Percentiles rank a stretch among this genome's conserved stretches.
These are phyloP conservation scores for Aphidoletes aphidimyza DNA, from an alignment of 2,888 invertebrate genomes.

Conservation along the genomic window DNA sequence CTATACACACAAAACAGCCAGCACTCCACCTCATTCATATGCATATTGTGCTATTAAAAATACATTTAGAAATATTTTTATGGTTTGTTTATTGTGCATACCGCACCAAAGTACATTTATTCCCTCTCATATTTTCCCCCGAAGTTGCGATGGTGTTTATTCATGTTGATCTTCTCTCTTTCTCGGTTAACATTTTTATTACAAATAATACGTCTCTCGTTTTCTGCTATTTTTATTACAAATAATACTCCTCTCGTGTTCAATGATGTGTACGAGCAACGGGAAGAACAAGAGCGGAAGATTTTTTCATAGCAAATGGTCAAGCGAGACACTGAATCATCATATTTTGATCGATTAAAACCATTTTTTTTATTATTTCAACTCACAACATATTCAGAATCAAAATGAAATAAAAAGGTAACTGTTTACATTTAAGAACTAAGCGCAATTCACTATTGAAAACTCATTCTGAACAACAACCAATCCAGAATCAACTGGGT, in stretches of 20 bases:
- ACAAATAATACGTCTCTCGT: not conserved
- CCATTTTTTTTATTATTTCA: not conserved
- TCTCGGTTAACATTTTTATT: conserved; percentile 22
- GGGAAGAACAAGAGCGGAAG: not conserved
- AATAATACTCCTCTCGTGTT: no score
- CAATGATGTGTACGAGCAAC: not conserved
- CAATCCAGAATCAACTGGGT: conserved; percentile 16
- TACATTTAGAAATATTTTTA: conserved; percentile 51
- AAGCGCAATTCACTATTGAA: not conserved
- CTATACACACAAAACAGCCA: not conserved
- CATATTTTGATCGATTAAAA: conserved; percentile 24
- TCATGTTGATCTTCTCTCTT: conserved; percentile 25
- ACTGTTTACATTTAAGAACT: not conserved
- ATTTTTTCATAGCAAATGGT: no score
- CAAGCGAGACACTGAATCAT: no score
- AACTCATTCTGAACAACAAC: not conserved
- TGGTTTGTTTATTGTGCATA: conserved; percentile 48
- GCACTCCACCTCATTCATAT: conserved; percentile 39
- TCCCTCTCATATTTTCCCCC: not conserved
- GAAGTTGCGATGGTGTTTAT: conserved; percentile 4
- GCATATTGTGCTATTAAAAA: conserved; percentile 47
- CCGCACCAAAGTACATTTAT: conserved; percentile 28
- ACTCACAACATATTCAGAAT: conserved; percentile 13
- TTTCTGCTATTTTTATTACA: not conserved
- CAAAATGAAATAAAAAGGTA: not conserved